These are phyloP conservation scores for Operophtera brumata DNA, from an alignment of 2,888 invertebrate genomes.

Conservation along the genomic window DNA sequence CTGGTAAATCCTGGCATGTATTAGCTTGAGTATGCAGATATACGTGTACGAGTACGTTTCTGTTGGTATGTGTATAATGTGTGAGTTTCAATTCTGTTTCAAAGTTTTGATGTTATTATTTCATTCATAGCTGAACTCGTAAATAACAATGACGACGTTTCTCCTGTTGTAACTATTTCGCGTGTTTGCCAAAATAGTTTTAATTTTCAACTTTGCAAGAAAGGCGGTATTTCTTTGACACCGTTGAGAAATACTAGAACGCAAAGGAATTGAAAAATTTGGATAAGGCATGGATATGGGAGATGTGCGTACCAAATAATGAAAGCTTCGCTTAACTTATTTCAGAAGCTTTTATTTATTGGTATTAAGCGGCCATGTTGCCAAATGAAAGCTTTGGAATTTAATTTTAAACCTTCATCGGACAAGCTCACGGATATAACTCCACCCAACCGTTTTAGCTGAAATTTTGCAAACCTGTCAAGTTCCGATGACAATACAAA, in stretches of 20 bases:
- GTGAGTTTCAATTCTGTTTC: conserved; percentile 7
- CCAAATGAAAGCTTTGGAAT: too few species aligned
- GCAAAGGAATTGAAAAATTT: not conserved
- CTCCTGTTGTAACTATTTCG: conserved; percentile 33
- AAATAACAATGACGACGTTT: conserved; percentile 34
- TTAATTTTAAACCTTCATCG: too few species aligned
- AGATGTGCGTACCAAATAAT: not conserved
- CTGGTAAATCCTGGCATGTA: too few species aligned
- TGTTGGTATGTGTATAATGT: too few species aligned
- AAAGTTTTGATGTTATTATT: not conserved
- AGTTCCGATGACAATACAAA: too few species aligned
- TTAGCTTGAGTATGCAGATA: too few species aligned
- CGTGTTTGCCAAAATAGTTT: conserved; percentile 56
- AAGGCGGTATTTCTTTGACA: conserved; percentile 42
- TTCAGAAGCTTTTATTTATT: too few species aligned
- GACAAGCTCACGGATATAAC: too few species aligned
- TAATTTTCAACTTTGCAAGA: conserved; percentile 50
- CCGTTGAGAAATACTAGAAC: conserved; percentile 11
- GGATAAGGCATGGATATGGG: not conserved
- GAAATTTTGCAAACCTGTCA: too few species aligned
- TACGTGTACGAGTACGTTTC: too few species aligned
- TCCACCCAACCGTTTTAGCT: too few species aligned
- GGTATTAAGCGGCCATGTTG: too few species aligned
- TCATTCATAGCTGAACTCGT: conserved; percentile 17
- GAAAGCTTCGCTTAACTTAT: not conserved